Evolutionary conservation across 2,113 vertebrate genomes (phyloP), one percentile per base, ranked within the genome.

Genomic region (Saccopteryx bilineata): DNA sequence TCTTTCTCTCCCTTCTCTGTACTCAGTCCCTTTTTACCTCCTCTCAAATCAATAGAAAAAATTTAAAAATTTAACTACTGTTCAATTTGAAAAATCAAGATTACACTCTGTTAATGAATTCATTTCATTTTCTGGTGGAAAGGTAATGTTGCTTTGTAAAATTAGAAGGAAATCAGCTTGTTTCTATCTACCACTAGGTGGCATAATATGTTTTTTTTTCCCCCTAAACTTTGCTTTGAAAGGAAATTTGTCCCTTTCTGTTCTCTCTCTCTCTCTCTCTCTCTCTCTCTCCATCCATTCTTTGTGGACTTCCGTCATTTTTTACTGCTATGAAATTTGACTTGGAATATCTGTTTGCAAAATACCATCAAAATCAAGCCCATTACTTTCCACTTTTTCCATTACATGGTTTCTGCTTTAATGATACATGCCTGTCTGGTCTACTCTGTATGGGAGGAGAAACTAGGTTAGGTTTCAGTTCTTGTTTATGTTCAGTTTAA

Each of bases 141-240:
- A 87, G 54, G 9, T 46, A 13, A 87, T 81, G 24, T 50, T 58
- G 68, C 39, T 97, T 90, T 69, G 24, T 39, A 74, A 1, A 4
- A 50, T 87, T 58, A 50, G 80, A 93, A 94, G 31, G 31, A 86
- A 91, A 82, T 86, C 0, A 0, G 26, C 23, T 85, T 93, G 69
- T 85, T 78, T 92, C 39, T 39, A 39, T 68, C 56, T 54, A 66
- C 97, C 97, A 97, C 96, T 97, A 97, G 97, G 85, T 97, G 96
- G 97, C 97, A 93, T 68, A 58, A 39, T 91, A 31, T 17, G 21
- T n/a, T 93, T 76, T 97, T 95, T 66, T 91, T 24, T 54, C 61
- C 46, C 31, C 28, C 19, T 33, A 46, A 84, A 50, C 7, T 91
- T 48, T 31, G 18, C 50, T 85, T 91, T 26, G 13, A 78, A 95